Base-by-base conservation (phyloP, 2,113 vertebrate species). In the Micronycteris hirsuta region DNA sequence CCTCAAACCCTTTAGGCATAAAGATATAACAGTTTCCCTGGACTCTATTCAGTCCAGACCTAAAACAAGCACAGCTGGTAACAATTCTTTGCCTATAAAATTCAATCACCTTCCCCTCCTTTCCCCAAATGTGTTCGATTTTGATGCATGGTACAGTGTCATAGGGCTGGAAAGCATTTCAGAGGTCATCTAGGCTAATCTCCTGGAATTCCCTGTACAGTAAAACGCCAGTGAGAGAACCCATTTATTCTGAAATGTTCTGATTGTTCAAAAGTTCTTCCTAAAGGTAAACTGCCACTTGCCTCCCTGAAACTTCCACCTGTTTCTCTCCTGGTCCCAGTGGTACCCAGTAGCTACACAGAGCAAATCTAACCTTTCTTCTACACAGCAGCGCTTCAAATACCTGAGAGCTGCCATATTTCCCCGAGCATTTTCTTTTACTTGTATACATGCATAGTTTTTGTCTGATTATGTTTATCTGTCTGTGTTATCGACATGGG, bases 311-410 rank as follows among this genome's bases (percentile, higher is more conserved):
- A 92, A 63, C 22, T 78, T 95, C 86, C n/a, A 68, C 45, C 28
- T 95, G 2, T 71, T 92, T 85, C n/a, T 82, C 36, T 19, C 12
- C 28, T 41, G 7, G 43, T 92, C 87, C 58, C 83, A 54, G 15
- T 88, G 85, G 65, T 58, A 58, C 28, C 49, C 12, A 58, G 36
- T 49, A 87, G 41, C 20, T 56, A 56, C 58, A 67, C 24, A 61
- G 43, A 93, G n/a, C 68, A 93, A 91, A 74, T 38, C 24, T 86
- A 85, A 85, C 38, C 65, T 88, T 83, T 82, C 78, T 93, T 89
- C 63, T 45, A 65, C 10, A 70, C 2, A 12, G 91, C 33, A 71
- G 45, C 43, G 47, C 33, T 93, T 86, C 61, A 95, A 86, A 68
- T 71, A 83, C 63, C 68, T 95, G 73, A 88, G 76, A 84, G n/a